Evolutionary conservation across 2,113 vertebrate species (phyloP).

Genomic region (Hippopotamus amphibius): DNA sequence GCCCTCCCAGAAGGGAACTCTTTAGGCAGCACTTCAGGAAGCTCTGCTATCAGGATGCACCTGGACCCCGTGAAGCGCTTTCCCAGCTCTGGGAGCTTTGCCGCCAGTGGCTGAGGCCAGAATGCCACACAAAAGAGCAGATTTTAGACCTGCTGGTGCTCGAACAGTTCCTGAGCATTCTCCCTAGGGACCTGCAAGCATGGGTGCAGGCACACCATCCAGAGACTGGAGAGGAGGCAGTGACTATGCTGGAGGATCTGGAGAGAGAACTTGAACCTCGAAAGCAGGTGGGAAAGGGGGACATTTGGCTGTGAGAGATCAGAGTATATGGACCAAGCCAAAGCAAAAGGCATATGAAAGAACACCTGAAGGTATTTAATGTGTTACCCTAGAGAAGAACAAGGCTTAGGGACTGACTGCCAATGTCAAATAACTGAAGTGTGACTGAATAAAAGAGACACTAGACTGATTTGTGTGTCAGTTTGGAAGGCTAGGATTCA

Average conservation of each 20-base stretch:
- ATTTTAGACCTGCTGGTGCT: constrained; percentile 70
- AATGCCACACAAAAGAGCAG: constrained; percentile 67
- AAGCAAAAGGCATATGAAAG: background rate
- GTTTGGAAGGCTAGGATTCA: background rate
- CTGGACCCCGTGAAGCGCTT: constrained; percentile 55
- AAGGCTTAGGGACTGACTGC: background rate
- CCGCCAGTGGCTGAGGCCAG: constrained; percentile 60
- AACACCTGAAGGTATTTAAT: background rate
- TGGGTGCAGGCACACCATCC: constrained; percentile 68
- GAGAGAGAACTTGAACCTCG: constrained; percentile 49
- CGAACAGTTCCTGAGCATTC: constrained; percentile 67
- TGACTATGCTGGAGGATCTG: constrained; percentile 52
- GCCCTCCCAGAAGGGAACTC: background rate
- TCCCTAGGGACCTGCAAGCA: constrained; percentile 53
- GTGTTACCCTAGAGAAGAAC: background rate
- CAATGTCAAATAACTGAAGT: background rate
- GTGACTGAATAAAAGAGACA: background rate
- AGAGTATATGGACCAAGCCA: background rate
- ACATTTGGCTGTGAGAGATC: background rate
- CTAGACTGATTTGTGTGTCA: background rate
- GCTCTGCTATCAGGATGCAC: constrained; percentile 38
- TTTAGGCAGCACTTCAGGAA: constrained; percentile 58
- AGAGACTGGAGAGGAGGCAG: constrained; percentile 52
- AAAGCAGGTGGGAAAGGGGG: constrained; percentile 20
- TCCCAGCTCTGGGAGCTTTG: constrained; percentile 53